Conservation (phyloP, 2,797 vertebrate genomes). For the Carduelis carduelis region DNA sequence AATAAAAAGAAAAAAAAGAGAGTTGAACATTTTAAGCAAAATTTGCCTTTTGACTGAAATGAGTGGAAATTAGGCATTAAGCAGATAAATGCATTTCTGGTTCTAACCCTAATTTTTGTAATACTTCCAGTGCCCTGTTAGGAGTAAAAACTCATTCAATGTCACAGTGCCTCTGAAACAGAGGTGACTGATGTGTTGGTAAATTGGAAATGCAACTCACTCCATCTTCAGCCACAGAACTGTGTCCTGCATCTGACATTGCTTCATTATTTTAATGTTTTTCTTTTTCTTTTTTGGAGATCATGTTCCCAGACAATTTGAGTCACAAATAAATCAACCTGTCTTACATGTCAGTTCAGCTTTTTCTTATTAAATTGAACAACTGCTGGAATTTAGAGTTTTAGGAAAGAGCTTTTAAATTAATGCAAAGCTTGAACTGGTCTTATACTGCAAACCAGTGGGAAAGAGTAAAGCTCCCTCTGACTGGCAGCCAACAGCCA, state of each 20-base stretch:
- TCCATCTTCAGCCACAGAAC: neutral
- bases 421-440: slow-evolving; percentile 5
- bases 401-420: slow-evolving; percentile 23
- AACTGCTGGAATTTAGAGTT: neutral
- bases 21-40: neutral
- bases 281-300: neutral
- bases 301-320: neutral
- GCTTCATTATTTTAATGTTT: neutral
- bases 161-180: neutral
- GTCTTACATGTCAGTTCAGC: neutral
- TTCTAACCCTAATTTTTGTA: neutral
- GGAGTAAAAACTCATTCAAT: neutral
- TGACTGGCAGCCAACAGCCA: slow-evolving; percentile 42
- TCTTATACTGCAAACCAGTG: neutral
- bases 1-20: no score
- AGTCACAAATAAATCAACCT: slow-evolving; percentile 18
- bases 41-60: neutral
- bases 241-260: neutral
- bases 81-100: neutral
- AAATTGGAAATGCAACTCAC: neutral
- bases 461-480: neutral
- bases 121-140: neutral
- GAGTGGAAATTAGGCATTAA: neutral
- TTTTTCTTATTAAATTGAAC: slow-evolving; percentile 14
- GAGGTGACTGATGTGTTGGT: neutral